Evolutionary conservation across 2,113 vertebrate genomes (phyloP), one percentile per base, ranked within the genome.

Genomic region (Talpa occidentalis): DNA sequence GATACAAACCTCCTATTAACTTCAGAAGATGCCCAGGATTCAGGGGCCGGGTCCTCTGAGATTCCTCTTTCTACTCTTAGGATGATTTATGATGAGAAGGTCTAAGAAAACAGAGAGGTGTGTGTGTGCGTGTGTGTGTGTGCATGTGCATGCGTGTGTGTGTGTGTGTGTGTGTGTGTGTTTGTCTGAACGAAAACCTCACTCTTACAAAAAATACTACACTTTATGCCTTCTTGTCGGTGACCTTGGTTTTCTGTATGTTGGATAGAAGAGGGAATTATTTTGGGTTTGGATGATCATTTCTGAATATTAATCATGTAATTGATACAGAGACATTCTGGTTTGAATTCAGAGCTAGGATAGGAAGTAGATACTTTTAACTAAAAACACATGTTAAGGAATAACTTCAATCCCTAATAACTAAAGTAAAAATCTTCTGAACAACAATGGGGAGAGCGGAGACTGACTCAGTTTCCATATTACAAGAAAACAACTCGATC

Each of bases 231-330:
- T 84, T 92, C 67, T 94, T 85, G 35, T 85, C 90, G 83, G 52
- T 37, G 70, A 79, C 32, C 42, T 87, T 86, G 47, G 28, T 60
- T 96, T 81, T 92, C 28, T 92, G 86, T 56, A 69, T 82, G 72
- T 62, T 69, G 67, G 0, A 30, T 93, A 66, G 66, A 96, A 96
- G 82, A 91, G 56, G 47, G 32, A 44, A 91, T 78, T 79, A 60
- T 74, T 95, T 94, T 81, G 56, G 54, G 62, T 76, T 93, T 88
- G 16, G 44, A 90, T 49, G 15, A 64, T 79, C 21, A 73, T 79
- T 95, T 94, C 32, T 60, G 42, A 97, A 80, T 95, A 86, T 19
- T 79, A 82, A 47, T 81, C 32, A 76, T 93, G 28, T 62, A 93
- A 83, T 49, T 88, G 49, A 93, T 83, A 59, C 4, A 56, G 56